A percentile compares a stretch with the other conserved stretches of the same genome.
phyloP scores from a whole-genome alignment of 2,888 invertebrate species.

The Phortica okadai region DNA sequence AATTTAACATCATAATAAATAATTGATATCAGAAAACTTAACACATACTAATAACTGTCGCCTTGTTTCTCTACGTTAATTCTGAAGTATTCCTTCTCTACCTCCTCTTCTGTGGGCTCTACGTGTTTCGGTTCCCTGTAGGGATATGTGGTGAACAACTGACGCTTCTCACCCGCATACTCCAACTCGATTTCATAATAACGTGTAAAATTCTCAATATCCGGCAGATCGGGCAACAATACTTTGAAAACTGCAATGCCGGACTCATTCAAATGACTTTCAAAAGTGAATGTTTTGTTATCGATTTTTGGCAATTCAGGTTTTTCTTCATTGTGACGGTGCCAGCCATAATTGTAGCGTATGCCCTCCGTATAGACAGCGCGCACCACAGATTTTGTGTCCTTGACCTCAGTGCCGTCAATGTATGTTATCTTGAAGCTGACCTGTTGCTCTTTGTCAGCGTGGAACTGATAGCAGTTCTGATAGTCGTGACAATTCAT shows the following conservation, averaged over 20 bases:
- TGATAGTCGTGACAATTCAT: constrained; percentile 83
- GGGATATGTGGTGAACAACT: constrained; percentile 59
- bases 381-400: constrained; percentile 79
- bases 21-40: not conserved
- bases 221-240: constrained; percentile 78
- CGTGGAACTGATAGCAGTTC: constrained; percentile 89
- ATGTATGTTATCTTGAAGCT: constrained; percentile 85
- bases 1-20: not conserved
- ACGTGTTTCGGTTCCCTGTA: constrained; percentile 63
- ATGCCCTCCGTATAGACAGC: constrained; percentile 62
- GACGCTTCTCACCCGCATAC: constrained; percentile 60
- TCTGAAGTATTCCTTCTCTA: constrained; percentile 61
- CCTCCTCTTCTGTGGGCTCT: constrained; percentile 40
- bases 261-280: constrained; percentile 79
- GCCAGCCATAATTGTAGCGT: constrained; percentile 46
- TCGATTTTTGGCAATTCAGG: constrained; percentile 53
- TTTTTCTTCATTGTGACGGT: constrained; percentile 38
- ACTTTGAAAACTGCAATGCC: constrained; percentile 82
- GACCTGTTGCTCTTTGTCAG: constrained; percentile 89
- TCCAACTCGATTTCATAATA: constrained; percentile 57
- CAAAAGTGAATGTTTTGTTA: constrained; percentile 75
- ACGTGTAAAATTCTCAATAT: constrained; percentile 61
- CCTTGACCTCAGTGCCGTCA: constrained; percentile 82
- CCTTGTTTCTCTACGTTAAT: constrained; percentile 45
- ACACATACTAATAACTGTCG: constrained; percentile 33